Evolutionary conservation across 2,113 vertebrate genomes (phyloP), one percentile per base, ranked within the genome.

Genomic region (Semnopithecus entellus): DNA sequence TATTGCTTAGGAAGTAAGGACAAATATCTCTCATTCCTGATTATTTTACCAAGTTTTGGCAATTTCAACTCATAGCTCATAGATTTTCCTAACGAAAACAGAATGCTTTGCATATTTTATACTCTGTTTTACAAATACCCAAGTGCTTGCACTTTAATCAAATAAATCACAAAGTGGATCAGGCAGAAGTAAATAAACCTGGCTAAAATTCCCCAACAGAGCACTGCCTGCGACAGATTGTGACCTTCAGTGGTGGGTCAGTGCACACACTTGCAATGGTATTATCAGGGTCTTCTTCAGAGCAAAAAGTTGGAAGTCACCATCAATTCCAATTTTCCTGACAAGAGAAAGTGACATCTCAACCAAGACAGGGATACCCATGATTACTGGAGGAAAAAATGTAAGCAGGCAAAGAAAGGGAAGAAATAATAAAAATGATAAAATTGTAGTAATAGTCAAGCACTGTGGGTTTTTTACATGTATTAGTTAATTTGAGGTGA

Each of bases 111-210:
- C 38, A 16, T 94, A 93, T 83, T 96, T 89, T 64, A 55, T 66
- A 17, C 66, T 61, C 52, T 95, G 90, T 95, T 68, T 96, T 89
- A 93, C 86, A 97, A 89, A 97, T n/a, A 97, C 22, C 48, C 55
- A 91, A 32, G 52, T 93, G 40, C 48, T 91, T 96, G 55, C 8
- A 72, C 68, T 75, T 70, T 75, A 86, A 88, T 88, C 72, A 96
- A 68, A 93, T 66, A 73, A 82, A 57, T 55, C 61, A 90, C 61
- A 70, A 79, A 50, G 55, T 83, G 8, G 50, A 52, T 94, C 45
- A 78, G 76, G 35, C 61, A 94, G 48, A 66, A 61, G 50, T 81
- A 90, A 94, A 90, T 48, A 80, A 83, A 91, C 66, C 64, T 92
- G 90, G 75, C 40, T 94, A 23, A 70, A 94, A 91, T 70, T 93